Conservation (phyloP, 2,888 invertebrate species). For the Rambutsinella grinnellia region DNA sequence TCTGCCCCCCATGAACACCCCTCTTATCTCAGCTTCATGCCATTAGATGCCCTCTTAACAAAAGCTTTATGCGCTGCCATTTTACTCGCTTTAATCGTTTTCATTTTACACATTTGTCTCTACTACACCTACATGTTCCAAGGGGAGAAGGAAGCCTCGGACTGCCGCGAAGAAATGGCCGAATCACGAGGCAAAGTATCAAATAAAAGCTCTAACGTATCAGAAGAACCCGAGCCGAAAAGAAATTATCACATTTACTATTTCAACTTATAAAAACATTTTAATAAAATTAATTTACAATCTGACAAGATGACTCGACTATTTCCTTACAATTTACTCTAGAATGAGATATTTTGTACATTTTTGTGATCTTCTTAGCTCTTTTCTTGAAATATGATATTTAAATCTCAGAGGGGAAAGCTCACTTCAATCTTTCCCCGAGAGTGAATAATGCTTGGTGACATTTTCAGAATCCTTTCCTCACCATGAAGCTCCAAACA, state of each 20-base stretch:
- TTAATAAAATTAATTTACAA: background rate
- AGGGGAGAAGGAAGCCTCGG: background rate
- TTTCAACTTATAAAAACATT: background rate
- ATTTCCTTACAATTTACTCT: background rate
- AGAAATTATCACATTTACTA: background rate
- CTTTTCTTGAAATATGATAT: background rate
- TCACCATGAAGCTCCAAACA: slow-evolving; percentile 53
- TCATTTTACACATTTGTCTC: slow-evolving; percentile 1
- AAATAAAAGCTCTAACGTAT: background rate
- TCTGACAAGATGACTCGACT: slow-evolving; percentile 19
- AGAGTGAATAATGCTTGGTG: slow-evolving; percentile 54
- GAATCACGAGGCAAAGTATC: background rate
- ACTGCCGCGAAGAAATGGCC: background rate
- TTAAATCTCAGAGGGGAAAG: slow-evolving; percentile 48
- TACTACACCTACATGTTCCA: background rate
- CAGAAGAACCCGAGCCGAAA: background rate
- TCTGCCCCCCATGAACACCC: too few relatives aligned
- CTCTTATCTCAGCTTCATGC: too few relatives aligned
- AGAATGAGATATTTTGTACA: background rate
- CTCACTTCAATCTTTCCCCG: slow-evolving; percentile 58
- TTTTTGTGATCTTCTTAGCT: background rate
- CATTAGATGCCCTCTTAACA: too few relatives aligned
- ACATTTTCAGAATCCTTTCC: slow-evolving; percentile 44
- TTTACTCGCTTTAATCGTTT: background rate
- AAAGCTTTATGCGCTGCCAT: background rate